Percentiles rank a stretch among this genome's conserved stretches.
Conservation (phyloP, 2,113 vertebrate species). For the Sclerurus mexicanus region DNA sequence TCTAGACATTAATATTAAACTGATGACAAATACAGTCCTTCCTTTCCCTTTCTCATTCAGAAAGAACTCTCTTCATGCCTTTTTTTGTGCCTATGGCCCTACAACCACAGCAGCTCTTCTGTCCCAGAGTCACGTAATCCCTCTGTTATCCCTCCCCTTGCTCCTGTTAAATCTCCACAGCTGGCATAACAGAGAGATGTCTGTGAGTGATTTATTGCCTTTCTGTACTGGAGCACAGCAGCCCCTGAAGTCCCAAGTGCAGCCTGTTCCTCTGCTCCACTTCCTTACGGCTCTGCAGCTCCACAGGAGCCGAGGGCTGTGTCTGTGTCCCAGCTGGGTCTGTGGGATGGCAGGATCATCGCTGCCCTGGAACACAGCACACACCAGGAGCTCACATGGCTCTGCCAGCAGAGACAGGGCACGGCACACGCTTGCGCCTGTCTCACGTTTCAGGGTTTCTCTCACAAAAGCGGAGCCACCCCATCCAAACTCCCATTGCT, state of each 20-base stretch:
- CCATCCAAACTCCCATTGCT: neutral
- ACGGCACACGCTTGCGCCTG: neutral
- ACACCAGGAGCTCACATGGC: neutral
- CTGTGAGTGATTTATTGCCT: conserved; percentile 4
- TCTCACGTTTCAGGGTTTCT: neutral
- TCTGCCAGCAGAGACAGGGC: neutral
- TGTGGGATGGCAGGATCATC: neutral
- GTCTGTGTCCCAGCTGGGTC: conserved; percentile 14
- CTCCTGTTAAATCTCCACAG: conserved; percentile 19
- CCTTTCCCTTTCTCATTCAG: neutral
- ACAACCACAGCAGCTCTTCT: neutral
- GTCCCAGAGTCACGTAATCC: neutral
- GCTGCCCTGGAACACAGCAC: neutral
- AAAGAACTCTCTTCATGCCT: neutral
- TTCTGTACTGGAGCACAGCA: conserved; percentile 9
- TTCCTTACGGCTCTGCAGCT: neutral
- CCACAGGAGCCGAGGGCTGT: neutral
- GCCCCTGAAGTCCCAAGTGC: neutral
- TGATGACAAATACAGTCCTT: neutral
- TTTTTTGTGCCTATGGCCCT: neutral
- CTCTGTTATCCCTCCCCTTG: conserved; percentile 29
- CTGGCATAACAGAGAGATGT: neutral
- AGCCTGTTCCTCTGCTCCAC: neutral
- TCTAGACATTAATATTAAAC: neutral
- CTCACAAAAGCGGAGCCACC: neutral